These are phyloP conservation scores for Dasyprocta punctata DNA, from an alignment of 2,113 vertebrate species.

Conservation along the genomic window DNA sequence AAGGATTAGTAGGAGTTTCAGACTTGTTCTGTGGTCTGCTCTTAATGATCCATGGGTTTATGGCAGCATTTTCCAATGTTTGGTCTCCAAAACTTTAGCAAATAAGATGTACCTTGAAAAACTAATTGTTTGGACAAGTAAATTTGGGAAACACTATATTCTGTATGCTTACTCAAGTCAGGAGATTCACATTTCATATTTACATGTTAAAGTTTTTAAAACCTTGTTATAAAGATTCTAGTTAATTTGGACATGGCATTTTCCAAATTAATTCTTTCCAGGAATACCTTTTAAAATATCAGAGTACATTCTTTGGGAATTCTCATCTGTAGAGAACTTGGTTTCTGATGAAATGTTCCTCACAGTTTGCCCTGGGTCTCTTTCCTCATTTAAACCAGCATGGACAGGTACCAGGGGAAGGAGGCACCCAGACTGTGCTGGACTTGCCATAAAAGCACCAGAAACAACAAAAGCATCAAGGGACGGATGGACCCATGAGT, in stretches of 20 bases:
- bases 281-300: background rate
- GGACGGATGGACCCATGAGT: background rate
- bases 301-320: background rate
- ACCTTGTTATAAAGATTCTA: background rate
- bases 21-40: background rate
- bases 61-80: background rate
- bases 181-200: background rate
- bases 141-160: conserved; percentile 9
- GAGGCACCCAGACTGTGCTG: background rate
- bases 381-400: background rate
- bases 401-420: background rate
- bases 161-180: background rate
- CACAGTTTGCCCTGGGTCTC: background rate
- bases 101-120: conserved; percentile 4
- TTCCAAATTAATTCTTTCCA: conserved; percentile 3
- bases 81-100: background rate
- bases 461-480: background rate
- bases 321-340: background rate
- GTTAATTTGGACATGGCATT: background rate
- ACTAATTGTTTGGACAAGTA: background rate
- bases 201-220: background rate
- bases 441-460: background rate
- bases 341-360: background rate
- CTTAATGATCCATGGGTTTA: background rate
- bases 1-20: background rate